Base-by-base conservation (phyloP, 2,797 vertebrate species). In the Ambastaia sidthimunki region DNA sequence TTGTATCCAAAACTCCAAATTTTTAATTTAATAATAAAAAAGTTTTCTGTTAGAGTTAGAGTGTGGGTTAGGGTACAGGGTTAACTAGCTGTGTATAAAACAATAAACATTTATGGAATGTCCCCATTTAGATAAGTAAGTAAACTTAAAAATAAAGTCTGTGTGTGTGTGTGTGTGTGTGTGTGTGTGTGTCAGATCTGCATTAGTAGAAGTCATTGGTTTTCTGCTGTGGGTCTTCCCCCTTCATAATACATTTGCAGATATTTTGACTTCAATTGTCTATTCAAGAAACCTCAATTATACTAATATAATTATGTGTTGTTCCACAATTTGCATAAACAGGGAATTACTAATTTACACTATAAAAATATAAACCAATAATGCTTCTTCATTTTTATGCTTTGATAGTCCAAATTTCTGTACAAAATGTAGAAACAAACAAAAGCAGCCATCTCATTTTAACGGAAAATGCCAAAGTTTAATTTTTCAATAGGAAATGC, bases 171-270 rank as follows among this genome's bases (percentile, higher is more conserved):
- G 31, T 31, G 31, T 31, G 74, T 88, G 83, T 34, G 31, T 85
- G 80, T 81, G 84, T 82, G 78, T 72, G 73, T 84, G 66, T 85
- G 81, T 16, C 28, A 79, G 79, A 91, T 91, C 89, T 89, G 90
- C 85, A 88, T 91, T 92, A 91, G 89, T 86, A 71, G 85, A 59
- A 90, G 89, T 91, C 89, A 91, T 60, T 87, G 90, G 83, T 9
- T 87, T 86, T 71, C 71, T 79, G 82, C 78, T 75, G 83, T 28
- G 78, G 66, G 55, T 57, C 70, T 50, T 31, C 5, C 54, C 13
- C 80, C 55, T 66, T 74, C 82, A 85, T 83, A 76, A 84, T 57
- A 78, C 81, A 70, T 66, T 69, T 68, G 65, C 63, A 80, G 59
- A 74, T 83, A 70, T 80, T 28, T 82, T 83, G 76, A 85, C 76